Base-by-base conservation (phyloP, 1,140 invertebrate species). In the Trigoniulus corallinus region DNA sequence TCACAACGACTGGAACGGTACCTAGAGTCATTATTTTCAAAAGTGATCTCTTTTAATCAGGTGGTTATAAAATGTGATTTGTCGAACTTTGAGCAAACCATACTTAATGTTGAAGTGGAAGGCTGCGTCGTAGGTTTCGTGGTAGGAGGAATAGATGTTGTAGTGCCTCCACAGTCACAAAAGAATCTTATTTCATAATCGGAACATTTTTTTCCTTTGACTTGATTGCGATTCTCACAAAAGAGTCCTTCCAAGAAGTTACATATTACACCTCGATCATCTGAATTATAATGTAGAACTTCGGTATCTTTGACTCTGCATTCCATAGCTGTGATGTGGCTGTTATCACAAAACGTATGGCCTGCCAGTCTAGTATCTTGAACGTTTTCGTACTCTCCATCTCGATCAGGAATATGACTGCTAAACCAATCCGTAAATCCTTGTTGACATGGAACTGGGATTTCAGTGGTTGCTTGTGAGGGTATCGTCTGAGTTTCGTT, bases 161-260 rank as follows among this genome's bases (percentile, higher is more conserved):
- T 34, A 7, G 7, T 15, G 7, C 7, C 29, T 34, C 52, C 47
- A 56, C 70, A 72, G n/a, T 70, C 64, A 58, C 69, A 70, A 52
- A 61, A 60, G 53, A 68, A 61, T 37, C 65, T 54, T 2, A 70
- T 58, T 56, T 69, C 67, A 58, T 66, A 69, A 53, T 71, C 65
- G 47, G 48, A 56, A 55, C 67, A 70, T 39, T 54, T 55, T 18
- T 59, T 50, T 0, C 58, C 56, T 23, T 54, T 43, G 1, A 53
- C 52, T 46, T 63, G 64, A 29, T 61, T 47, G 23, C 45, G 44
- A 46, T 61, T 57, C 34, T 53, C 49, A 47, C 64, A 66, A 2
- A 59, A 47, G 2, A 65, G 48, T 18, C 63, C 64, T 43, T 27
- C 10, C 15, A 54, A 25, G 3, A 63, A 34, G 51, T 63, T 59